These are phyloP conservation scores for Dendrocincla tyrannina DNA, from an alignment of 2,797 vertebrate species.

Conservation along the genomic window DNA sequence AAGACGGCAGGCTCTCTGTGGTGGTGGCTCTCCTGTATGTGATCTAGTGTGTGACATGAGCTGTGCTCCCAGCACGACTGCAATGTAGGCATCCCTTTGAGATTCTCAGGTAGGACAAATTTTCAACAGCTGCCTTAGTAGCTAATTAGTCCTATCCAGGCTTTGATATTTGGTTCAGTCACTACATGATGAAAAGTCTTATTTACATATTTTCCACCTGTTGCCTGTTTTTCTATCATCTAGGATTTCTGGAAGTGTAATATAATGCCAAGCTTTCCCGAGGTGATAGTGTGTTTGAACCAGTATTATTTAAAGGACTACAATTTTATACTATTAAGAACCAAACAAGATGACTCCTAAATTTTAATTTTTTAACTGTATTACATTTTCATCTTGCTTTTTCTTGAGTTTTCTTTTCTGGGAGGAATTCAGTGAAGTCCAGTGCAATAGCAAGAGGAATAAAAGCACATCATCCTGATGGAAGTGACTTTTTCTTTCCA, in stretches of 20 bases:
- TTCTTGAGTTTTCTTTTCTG: background rate
- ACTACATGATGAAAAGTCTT: constrained; percentile 25
- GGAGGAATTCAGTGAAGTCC: background rate
- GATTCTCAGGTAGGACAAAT: constrained; percentile 12
- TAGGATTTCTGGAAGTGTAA: background rate
- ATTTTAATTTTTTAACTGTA: background rate
- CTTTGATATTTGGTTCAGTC: constrained; percentile 37
- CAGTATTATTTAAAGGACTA: background rate
- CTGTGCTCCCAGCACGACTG: background rate
- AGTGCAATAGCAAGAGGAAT: background rate
- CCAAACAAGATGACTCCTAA: background rate
- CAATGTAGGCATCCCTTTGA: background rate
- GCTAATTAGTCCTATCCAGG: background rate
- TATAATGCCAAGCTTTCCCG: background rate
- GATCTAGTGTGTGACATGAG: rapidly evolving
- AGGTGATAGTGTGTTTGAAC: background rate
- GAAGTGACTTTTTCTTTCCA: background rate
- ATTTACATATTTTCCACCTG: constrained; percentile 45
- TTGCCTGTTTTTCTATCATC: background rate
- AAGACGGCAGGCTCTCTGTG: rapidly evolving
- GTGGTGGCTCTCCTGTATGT: rapidly evolving
- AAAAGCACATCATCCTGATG: background rate
- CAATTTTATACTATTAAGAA: background rate
- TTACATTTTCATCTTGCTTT: background rate
- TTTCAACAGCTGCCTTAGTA: constrained; percentile 29